Percentiles rank a stretch among this genome's conserved stretches.
phyloP scores from a whole-genome alignment of 2,113 vertebrate species.

The Trogon surrucura region DNA sequence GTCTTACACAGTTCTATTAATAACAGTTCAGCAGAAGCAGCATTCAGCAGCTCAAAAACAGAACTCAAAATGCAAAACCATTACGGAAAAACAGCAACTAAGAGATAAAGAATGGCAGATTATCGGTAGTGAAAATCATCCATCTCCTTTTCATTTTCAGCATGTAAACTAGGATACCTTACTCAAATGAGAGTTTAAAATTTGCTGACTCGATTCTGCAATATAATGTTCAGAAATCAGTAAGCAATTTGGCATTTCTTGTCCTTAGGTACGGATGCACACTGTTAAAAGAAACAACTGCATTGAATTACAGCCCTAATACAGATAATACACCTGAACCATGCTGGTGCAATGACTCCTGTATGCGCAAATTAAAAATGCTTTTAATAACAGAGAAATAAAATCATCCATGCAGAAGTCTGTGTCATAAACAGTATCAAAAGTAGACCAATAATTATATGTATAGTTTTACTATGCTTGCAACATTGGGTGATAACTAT shows the following conservation, averaged over 20 bases:
- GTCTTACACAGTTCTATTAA: background rate
- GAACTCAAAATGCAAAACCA: background rate
- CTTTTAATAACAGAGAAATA: conserved; percentile 65
- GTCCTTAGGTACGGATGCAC: background rate
- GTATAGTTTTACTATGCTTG: conserved; percentile 54
- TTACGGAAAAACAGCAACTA: background rate
- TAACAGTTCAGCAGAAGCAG: background rate
- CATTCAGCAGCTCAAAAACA: background rate
- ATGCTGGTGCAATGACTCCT: conserved; percentile 31
- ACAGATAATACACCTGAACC: conserved; percentile 36
- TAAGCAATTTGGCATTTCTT: conserved; percentile 4
- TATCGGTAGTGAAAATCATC: background rate
- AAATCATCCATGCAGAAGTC: conserved; percentile 61
- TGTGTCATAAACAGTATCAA: conserved; percentile 65
- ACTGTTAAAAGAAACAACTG: background rate
- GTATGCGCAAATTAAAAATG: conserved; percentile 58
- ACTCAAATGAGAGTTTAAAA: background rate
- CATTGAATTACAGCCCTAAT: conserved; percentile 18
- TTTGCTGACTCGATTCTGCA: background rate
- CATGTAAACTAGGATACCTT: background rate
- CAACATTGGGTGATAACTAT: background rate
- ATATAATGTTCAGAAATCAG: background rate
- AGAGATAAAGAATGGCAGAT: background rate
- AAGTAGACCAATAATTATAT: conserved; percentile 55
- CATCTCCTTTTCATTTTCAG: background rate